Base-by-base conservation (phyloP, 2,888 invertebrate species). In the Phyto melanocephala region DNA sequence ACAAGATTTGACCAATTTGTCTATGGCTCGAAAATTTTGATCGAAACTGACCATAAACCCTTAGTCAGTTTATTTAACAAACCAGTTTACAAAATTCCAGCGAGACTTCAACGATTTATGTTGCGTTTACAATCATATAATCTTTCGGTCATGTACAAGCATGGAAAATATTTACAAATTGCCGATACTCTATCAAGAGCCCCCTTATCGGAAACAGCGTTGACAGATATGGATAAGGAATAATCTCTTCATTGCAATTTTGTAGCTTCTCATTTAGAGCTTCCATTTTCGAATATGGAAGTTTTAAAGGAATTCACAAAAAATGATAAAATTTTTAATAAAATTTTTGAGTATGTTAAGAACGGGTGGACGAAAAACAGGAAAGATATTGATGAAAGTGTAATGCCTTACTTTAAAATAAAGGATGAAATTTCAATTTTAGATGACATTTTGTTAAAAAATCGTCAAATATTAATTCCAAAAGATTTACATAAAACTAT, bases 141-240 rank as follows among this genome's bases (percentile, higher is more conserved):
- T n/a, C n/a, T n/a, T n/a, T n/a, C n/a, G n/a, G n/a, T n/a, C n/a
- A n/a, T n/a, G n/a, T n/a, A n/a, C n/a, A n/a, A n/a, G n/a, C n/a
- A n/a, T n/a, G n/a, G n/a, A n/a, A n/a, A n/a, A n/a, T n/a, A n/a
- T n/a, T n/a, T n/a, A n/a, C n/a, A n/a, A n/a, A n/a, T n/a, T n/a
- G 71, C 71, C 2, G 78, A 78, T 37, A 78, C 63, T 3, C 47
- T 71, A 1, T 78, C 78, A 37, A 22, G 70, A 15, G 70, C 71
- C n/a, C 78, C 78, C 3, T 33, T 78, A 20, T 24, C 28, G 28
- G 62, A 56, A 13, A 56, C 28, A 17, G 28, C 37, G 5, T 24
- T 62, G 6, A 17, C 45, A 11, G 58, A 71, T 40, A 24, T 71
- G 24, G 72, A 79, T 56, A 13, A 71, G 24, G 72, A 79, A 28